A percentile compares a stretch with the other conserved stretches of the same genome.
Conservation (phyloP, 2,113 vertebrate genomes). For the Fregetta grallaria region DNA sequence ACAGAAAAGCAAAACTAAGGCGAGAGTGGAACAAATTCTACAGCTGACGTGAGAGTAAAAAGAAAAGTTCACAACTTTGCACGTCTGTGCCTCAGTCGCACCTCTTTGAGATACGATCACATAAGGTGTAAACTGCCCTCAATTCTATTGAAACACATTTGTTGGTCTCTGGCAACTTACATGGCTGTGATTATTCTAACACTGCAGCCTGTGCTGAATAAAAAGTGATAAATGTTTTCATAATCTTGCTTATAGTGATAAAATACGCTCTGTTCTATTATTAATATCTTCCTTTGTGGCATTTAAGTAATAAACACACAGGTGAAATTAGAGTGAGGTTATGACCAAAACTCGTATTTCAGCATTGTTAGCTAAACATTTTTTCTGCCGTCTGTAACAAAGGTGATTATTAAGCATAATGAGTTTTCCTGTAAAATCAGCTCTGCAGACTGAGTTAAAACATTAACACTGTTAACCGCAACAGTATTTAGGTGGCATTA, state of each 20-base stretch:
- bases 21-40: not conserved
- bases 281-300: not conserved
- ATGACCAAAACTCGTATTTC: not conserved
- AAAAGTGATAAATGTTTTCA: not conserved
- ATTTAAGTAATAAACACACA: not conserved
- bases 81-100: fast-evolving
- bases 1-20: not conserved
- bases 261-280: not conserved
- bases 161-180: not conserved
- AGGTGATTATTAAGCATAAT: not conserved
- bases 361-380: not conserved
- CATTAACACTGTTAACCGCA: not conserved
- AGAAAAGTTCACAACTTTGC: not conserved
- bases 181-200: not conserved
- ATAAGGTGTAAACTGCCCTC: not conserved
- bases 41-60: not conserved
- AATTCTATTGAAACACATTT: not conserved
- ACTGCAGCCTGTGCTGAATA: not conserved
- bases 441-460: not conserved
- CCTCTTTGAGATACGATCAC: not conserved
- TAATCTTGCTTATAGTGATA: not conserved
- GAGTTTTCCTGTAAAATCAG: not conserved
- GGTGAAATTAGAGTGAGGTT: not conserved
- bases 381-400: not conserved
- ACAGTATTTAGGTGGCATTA: not conserved